Conservation (phyloP, 2,113 vertebrate species). For the Rhinoderma darwinii region DNA sequence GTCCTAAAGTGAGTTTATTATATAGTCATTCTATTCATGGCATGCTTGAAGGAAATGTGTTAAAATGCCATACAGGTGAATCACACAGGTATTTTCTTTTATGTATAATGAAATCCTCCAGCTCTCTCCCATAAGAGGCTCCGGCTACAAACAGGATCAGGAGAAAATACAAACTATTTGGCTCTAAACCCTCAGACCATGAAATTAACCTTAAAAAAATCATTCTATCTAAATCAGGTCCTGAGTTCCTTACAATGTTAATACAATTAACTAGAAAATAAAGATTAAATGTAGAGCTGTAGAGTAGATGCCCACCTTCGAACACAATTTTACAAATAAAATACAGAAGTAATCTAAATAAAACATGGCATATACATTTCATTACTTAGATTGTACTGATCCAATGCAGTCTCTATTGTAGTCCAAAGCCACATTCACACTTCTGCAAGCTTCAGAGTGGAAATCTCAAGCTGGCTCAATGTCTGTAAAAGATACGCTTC, state of each 20-base stretch:
- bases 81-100: background rate
- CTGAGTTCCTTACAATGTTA: background rate
- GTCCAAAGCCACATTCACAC: no score
- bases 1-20: slow-evolving; percentile 1
- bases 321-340: no score
- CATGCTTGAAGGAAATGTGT: background rate
- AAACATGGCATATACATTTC: no score
- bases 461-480: no score
- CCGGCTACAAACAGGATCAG: background rate
- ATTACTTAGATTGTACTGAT: no score
- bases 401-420: background rate
- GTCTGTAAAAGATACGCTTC: no score
- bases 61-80: background rate
- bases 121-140: background rate
- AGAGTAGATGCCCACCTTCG: no score
- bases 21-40: background rate
- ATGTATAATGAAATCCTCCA: background rate
- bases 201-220: background rate
- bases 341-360: no score
- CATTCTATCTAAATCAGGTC: background rate
- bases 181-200: background rate
- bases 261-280: background rate
- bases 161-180: background rate
- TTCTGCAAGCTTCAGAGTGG: no score
- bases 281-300: no score